Conservation (phyloP, 2,797 vertebrate species). For the Decapterus maruadsi region DNA sequence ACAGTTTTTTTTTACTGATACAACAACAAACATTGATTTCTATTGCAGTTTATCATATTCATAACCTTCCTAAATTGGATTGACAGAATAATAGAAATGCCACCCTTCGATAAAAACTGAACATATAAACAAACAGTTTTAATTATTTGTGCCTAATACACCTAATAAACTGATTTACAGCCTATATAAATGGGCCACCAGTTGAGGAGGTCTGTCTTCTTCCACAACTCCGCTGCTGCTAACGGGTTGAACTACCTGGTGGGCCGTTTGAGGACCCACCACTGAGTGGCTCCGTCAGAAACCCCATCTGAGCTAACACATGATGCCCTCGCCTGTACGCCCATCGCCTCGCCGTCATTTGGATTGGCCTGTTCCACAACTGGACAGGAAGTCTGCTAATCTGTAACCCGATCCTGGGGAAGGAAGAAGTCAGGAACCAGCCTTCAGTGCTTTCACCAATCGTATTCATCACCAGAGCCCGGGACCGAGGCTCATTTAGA, state of each 20-base stretch:
- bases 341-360: constrained; percentile 47
- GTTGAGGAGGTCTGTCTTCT: constrained; percentile 31
- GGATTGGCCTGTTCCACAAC: constrained; percentile 69
- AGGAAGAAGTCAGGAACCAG: constrained; percentile 90
- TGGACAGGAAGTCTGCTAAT: constrained; percentile 93
- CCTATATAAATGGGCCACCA: constrained; percentile 26
- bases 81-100: too few species aligned
- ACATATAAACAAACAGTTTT: not conserved
- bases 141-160: not conserved
- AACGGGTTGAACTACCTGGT: constrained; percentile 43
- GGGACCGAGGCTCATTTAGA: constrained; percentile 83
- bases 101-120: not conserved
- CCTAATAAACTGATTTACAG: not conserved
- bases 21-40: too few species aligned
- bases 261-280: constrained; percentile 40
- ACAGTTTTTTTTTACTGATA: too few species aligned
- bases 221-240: constrained; percentile 52
- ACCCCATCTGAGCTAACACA: constrained; percentile 62
- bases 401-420: constrained; percentile 90
- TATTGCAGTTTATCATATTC: too few species aligned
- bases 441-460: constrained; percentile 91
- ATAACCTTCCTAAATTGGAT: not conserved
- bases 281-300: constrained; percentile 62
- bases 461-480: constrained; percentile 89
- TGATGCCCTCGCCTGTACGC: constrained; percentile 36